Conservation (phyloP, 1,140 invertebrate species). For the Zaprionus davidi region DNA sequence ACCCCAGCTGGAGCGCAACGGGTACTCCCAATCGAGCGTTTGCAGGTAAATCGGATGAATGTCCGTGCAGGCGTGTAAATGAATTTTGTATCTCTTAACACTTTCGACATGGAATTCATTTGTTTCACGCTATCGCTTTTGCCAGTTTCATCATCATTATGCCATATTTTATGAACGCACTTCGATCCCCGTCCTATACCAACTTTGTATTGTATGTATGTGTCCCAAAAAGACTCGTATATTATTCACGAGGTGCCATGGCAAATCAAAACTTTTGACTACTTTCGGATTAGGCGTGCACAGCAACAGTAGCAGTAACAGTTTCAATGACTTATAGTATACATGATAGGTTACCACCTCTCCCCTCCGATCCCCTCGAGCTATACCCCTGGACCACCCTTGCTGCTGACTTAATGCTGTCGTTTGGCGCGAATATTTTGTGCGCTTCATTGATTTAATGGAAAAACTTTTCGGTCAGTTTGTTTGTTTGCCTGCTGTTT, state of each 20-base stretch:
- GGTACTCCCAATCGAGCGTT: conserved; percentile 18
- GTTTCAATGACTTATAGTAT: conserved; percentile 27
- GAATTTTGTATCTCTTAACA: conserved; percentile 33
- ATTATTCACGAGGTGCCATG: neutral
- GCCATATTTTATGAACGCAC: conserved; percentile 26
- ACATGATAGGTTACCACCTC: conserved; percentile 9
- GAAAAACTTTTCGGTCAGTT: conserved; percentile 72
- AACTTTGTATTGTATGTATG: neutral
- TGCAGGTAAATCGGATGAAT: conserved; percentile 38
- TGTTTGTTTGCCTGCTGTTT: conserved; percentile 38
- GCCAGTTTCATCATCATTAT: conserved; percentile 14
- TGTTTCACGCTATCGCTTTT: conserved; percentile 3
- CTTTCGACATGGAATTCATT: conserved; percentile 24
- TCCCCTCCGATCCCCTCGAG: neutral
- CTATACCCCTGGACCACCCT: conserved; percentile 7
- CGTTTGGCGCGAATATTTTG: conserved; percentile 74
- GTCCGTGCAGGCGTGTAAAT: conserved; percentile 31
- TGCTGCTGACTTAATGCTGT: conserved; percentile 56
- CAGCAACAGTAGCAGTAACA: conserved; percentile 8
- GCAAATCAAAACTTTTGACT: conserved; percentile 48
- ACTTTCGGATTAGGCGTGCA: conserved; percentile 39
- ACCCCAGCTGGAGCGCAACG: neutral
- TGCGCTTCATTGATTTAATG: conserved; percentile 81
- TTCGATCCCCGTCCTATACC: conserved; percentile 1
- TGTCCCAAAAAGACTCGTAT: neutral